Conservation (phyloP, 2,888 invertebrate genomes). For the Theretra japonica region DNA sequence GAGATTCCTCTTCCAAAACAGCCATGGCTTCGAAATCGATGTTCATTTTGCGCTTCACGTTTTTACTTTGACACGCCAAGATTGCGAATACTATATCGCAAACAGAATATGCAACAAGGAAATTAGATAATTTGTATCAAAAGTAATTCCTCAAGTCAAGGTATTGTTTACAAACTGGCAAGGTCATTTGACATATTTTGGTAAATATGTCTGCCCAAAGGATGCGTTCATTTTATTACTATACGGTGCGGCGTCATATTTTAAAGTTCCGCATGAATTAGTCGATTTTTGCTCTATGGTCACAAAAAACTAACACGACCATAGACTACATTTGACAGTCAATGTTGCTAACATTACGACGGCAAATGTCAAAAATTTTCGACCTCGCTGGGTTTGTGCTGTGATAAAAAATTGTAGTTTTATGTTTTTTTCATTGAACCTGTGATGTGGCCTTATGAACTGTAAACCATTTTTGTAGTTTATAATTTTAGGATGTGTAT, state of each 20-base stretch:
- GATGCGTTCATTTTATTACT: slow-evolving; percentile 54
- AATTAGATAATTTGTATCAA: slow-evolving; percentile 75
- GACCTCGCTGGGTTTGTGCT: slow-evolving; percentile 66
- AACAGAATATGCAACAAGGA: slow-evolving; percentile 81
- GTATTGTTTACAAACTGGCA: slow-evolving; percentile 92
- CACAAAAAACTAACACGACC: neutral
- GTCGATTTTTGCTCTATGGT: slow-evolving; percentile 36
- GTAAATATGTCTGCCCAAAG: slow-evolving; percentile 51
- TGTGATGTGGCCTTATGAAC: slow-evolving; percentile 74
- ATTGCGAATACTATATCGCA: slow-evolving; percentile 47
- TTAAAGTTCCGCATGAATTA: slow-evolving; percentile 30
- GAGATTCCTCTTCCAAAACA: slow-evolving; percentile 86
- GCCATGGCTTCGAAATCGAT: slow-evolving; percentile 87
- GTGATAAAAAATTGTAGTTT: slow-evolving; percentile 72
- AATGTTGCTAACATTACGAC: slow-evolving; percentile 44
- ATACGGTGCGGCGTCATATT: slow-evolving; percentile 43
- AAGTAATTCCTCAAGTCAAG: slow-evolving; percentile 78
- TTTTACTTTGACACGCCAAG: slow-evolving; percentile 41
- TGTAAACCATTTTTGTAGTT: slow-evolving; percentile 54
- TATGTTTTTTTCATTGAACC: slow-evolving; percentile 66
- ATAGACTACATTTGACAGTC: slow-evolving; percentile 36
- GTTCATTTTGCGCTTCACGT: slow-evolving; percentile 60
- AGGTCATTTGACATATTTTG: slow-evolving; percentile 87
- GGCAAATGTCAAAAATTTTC: slow-evolving; percentile 60
- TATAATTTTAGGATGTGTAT: slow-evolving; percentile 77